Evolutionary conservation across 2,113 vertebrate species (phyloP), one percentile per base, ranked within the genome.

Genomic region (Ameiurus melas): DNA sequence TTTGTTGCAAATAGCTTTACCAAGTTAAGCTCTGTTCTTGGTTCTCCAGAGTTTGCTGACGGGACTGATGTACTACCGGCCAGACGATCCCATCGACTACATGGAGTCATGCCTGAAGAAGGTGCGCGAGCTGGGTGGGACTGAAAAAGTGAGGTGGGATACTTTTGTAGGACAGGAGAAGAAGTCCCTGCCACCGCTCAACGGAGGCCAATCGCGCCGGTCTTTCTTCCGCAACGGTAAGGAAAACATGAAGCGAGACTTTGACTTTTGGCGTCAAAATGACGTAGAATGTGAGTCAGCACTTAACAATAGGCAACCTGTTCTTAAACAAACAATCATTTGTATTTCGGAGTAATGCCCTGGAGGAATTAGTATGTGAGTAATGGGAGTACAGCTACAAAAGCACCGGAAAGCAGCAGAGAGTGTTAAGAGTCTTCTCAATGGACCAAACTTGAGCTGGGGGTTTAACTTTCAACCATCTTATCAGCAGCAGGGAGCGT

Each of bases 81-180:
- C 98, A 0, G 98, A 99, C 86, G 98, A 99, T 92, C 98, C 98
- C n/a, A 92, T 99, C 58, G 98, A 99, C 79, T 99, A 97, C 94
- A 92, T 99, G 93, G 98, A 99, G 94, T 94, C 92, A 86, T 99
- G 98, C 91, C 95, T 99, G 91, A 97, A 97, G 92, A 99, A 98
- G 93, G 97, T 96, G 27, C 96, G 95, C 91, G 98, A 99, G 90
- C 93, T 99, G 12, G 98, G 98, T 9, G 98, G 98, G 53, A 90
- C 97, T 39, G 98, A 99, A 70, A 98, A 97, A 91, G 98, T 99
- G 88, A 96, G 97, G 83, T 99, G 98, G 98, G 98, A 99, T 87
- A 99, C 98, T 19, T 99, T 99, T 85, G 97, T 99, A 89, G 97
- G 97, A 84, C 97, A 97, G 91, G 98, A 99, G 92, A 99, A 99